Conservation (phyloP, 2,888 invertebrate species). For the Metopia argyrocephala region DNA sequence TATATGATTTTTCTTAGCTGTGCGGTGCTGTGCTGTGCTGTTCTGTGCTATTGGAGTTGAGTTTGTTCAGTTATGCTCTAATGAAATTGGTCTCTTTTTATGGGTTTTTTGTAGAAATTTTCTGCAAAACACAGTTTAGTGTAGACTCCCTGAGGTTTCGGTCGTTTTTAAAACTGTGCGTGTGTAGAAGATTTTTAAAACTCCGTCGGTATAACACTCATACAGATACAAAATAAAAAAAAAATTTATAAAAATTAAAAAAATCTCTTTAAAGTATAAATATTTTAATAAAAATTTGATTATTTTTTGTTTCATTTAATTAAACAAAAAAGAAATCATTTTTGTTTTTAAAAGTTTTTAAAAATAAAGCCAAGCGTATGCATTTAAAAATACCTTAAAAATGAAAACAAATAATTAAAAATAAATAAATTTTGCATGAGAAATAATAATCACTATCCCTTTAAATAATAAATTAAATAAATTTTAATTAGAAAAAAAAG, state of each 20-base stretch:
- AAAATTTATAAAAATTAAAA: constrained; percentile 25
- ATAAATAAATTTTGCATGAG: too few species aligned
- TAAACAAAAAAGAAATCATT: background rate
- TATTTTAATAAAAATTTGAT: constrained; percentile 3
- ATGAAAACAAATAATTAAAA: too few species aligned
- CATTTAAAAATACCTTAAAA: too few species aligned
- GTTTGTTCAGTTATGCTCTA: constrained; percentile 57
- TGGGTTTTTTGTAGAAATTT: constrained; percentile 66
- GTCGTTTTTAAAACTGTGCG: constrained; percentile 68
- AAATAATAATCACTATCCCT: too few species aligned
- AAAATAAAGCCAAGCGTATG: background rate
- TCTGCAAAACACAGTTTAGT: constrained; percentile 73
- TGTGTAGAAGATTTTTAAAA: constrained; percentile 63
- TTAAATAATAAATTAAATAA: too few species aligned
- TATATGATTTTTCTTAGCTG: constrained; percentile 20
- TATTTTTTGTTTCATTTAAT: constrained; percentile 13
- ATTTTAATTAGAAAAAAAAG: too few species aligned
- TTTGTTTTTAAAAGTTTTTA: background rate
- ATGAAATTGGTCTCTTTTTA: constrained; percentile 58
- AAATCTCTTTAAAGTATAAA: constrained; percentile 47
- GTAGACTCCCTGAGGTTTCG: constrained; percentile 73
- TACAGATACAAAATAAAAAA: constrained; percentile 48
- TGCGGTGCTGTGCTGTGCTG: background rate
- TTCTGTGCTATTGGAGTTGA: background rate
- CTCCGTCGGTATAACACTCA: constrained; percentile 66